These are phyloP conservation scores for Probaryconus sp. DNA, from an alignment of 1,140 invertebrate species.

Conservation along the genomic window DNA sequence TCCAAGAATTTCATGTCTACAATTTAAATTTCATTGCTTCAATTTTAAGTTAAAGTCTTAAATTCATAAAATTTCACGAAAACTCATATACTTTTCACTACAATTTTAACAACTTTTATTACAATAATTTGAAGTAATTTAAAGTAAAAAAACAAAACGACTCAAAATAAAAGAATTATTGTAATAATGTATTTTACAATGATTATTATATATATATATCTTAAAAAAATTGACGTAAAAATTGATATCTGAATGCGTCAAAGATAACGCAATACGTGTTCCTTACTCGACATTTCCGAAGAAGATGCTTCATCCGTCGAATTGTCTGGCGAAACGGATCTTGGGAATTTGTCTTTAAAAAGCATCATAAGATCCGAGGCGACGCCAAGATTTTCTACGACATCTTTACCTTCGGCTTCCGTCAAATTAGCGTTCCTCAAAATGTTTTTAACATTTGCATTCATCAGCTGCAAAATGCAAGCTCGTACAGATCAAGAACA, in stretches of 20 bases:
- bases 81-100: too few relatives aligned
- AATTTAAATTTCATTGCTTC: conserved; percentile 11
- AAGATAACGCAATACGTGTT: not conserved
- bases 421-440: conserved; percentile 78
- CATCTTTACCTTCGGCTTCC: conserved; percentile 72
- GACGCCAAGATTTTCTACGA: conserved; percentile 74
- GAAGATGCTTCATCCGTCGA: conserved; percentile 4
- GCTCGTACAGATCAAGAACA: too few relatives aligned
- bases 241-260: too few relatives aligned
- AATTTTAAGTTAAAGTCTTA: too few relatives aligned
- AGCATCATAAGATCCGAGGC: conserved; percentile 75
- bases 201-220: too few relatives aligned
- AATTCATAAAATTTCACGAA: too few relatives aligned
- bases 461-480: conserved; percentile 69
- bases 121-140: not conserved
- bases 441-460: conserved; percentile 75
- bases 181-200: too few relatives aligned
- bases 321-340: conserved; percentile 3
- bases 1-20: conserved; percentile 73
- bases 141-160: not conserved
- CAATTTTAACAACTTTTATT: too few relatives aligned
- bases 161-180: not conserved
- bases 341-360: conserved; percentile 70
- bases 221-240: not conserved
- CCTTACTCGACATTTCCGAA: conserved; percentile 54